These are phyloP conservation scores for Platyrinchus mystaceus DNA, from an alignment of 2,797 vertebrate species.

Conservation along the genomic window DNA sequence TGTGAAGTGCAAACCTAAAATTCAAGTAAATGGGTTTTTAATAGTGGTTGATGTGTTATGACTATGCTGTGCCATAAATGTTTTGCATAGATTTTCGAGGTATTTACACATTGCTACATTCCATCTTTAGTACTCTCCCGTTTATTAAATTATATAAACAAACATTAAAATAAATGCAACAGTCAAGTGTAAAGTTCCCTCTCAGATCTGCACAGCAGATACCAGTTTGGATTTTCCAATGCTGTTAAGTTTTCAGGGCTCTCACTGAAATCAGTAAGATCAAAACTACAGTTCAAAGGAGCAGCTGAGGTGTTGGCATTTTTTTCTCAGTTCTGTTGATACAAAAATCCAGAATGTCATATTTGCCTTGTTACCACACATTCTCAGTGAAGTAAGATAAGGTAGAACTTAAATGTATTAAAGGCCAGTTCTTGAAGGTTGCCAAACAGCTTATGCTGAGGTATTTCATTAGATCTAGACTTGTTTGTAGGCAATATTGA, in stretches of 20 bases:
- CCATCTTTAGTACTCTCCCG: background rate
- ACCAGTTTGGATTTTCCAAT: background rate
- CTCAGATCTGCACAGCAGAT: background rate
- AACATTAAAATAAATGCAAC: constrained; percentile 40
- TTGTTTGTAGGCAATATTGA: background rate
- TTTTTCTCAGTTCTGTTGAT: background rate
- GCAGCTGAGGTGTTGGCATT: background rate
- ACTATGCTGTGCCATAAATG: constrained; percentile 8
- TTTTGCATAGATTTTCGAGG: constrained; percentile 54
- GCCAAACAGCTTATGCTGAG: background rate
- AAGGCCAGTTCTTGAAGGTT: background rate
- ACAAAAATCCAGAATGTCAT: background rate
- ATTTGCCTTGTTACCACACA: background rate
- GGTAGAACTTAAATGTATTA: background rate
- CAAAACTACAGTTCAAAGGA: background rate
- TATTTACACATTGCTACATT: constrained; percentile 53
- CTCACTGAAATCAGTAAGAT: background rate
- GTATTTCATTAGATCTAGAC: background rate
- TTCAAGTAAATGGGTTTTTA: constrained; percentile 69
- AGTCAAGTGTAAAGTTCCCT: background rate
- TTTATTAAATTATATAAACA: constrained; percentile 55
- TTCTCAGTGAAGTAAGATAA: background rate
- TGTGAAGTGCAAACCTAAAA: constrained; percentile 67
- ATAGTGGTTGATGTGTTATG: constrained; percentile 61
- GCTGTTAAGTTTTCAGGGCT: background rate